A percentile compares a stretch with the other conserved stretches of the same genome.
These are phyloP conservation scores for Drosophila yakuba DNA, from an alignment of 1,140 invertebrate species.

Conservation along the genomic window DNA sequence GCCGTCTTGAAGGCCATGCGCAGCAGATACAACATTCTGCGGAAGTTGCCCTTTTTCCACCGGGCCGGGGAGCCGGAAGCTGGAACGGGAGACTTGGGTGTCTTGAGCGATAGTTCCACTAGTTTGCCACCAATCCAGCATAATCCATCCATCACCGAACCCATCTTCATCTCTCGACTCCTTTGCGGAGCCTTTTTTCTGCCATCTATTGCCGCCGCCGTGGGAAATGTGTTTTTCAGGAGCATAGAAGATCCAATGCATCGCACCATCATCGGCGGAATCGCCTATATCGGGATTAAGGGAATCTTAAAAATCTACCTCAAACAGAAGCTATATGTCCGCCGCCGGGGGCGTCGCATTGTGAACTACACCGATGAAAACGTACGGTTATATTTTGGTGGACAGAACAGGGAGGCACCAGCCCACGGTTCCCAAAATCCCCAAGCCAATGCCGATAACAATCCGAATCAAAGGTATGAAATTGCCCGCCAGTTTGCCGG, in stretches of 20 bases:
- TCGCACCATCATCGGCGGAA: conserved; percentile 94
- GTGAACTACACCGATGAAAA: conserved; percentile 92
- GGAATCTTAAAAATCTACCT: conserved; percentile 98
- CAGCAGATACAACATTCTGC: conserved; percentile 87
- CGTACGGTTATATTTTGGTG: conserved; percentile 74
- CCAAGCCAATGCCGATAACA: neutral
- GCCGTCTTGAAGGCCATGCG: conserved; percentile 90
- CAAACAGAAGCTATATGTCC: conserved; percentile 95
- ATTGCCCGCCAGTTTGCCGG: conserved; percentile 6
- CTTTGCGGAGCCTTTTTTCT: conserved; percentile 96
- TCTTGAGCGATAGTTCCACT: conserved; percentile 53
- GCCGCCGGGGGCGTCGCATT: conserved; percentile 92
- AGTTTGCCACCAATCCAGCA: conserved; percentile 71
- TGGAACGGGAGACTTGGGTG: neutral
- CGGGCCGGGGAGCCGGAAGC: conserved; percentile 12
- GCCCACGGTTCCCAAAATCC: neutral
- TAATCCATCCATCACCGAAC: conserved; percentile 88
- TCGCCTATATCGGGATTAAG: conserved; percentile 96
- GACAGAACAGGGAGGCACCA: conserved; percentile 4
- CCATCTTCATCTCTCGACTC: conserved; percentile 91
- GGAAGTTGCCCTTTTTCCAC: conserved; percentile 86
- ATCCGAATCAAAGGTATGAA: too few species aligned
- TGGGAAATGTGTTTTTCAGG: conserved; percentile 94
- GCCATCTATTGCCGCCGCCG: conserved; percentile 95
- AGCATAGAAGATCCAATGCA: conserved; percentile 94